Percentiles rank a stretch among this genome's conserved stretches.
phyloP scores from a whole-genome alignment of 2,888 invertebrate species.

The Tipula lateralis region DNA sequence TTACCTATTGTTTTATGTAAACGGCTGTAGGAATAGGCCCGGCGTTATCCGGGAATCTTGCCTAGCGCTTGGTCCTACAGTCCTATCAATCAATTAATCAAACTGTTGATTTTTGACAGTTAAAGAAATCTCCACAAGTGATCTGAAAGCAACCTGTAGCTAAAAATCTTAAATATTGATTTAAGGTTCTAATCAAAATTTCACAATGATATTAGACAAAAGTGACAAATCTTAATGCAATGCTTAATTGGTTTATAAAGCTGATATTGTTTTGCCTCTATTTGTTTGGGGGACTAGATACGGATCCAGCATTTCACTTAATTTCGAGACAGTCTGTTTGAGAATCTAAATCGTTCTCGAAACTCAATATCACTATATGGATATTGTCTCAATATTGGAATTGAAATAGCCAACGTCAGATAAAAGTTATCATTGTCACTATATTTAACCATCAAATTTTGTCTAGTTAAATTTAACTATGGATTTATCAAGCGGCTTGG shows the following conservation, averaged over 20 bases:
- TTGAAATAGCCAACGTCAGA: background rate
- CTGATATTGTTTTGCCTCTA: background rate
- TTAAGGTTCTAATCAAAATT: no score
- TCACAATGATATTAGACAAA: no score
- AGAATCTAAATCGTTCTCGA: background rate
- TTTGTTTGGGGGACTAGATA: background rate
- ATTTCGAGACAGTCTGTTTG: background rate
- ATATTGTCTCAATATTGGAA: background rate
- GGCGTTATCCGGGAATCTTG: no score
- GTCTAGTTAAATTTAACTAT: background rate
- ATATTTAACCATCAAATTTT: background rate
- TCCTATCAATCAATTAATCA: no score
- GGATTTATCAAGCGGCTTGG: no score
- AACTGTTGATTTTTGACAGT: background rate
- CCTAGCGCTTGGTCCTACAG: no score
- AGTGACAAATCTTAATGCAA: background rate
- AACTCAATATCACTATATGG: background rate
- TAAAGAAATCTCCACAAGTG: background rate
- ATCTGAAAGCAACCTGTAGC: background rate
- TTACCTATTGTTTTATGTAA: no score
- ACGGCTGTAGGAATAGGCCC: no score
- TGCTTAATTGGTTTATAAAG: background rate
- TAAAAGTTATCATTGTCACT: background rate
- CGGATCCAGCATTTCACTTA: background rate
- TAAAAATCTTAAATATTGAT: background rate